Conservation (phyloP, 92 coral and sea anemone genomes). For the Parazoanthus darwini region DNA sequence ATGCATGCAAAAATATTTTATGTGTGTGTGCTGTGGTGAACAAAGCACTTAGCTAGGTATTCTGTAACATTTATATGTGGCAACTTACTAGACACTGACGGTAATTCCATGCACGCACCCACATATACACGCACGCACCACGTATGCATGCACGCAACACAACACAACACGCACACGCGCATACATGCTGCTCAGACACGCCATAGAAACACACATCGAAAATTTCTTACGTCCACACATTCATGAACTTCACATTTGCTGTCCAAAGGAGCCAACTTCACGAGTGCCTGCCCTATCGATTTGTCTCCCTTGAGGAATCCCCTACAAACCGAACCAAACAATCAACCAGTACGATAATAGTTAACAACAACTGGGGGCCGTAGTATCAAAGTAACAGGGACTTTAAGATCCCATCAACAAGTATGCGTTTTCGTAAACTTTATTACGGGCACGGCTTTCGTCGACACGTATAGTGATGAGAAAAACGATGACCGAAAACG, state of each 20-base stretch:
- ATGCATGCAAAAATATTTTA: no score
- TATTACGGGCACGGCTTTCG: no score
- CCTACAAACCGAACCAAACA: conserved; percentile 38
- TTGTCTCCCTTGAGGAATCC: conserved; percentile 97
- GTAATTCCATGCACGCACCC: neutral
- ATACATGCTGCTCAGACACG: neutral
- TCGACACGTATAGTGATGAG: no score
- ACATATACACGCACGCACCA: neutral
- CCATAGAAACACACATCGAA: neutral
- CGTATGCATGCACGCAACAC: neutral
- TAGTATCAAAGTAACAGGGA: neutral
- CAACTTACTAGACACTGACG: neutral
- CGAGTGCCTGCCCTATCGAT: conserved; percentile 86
- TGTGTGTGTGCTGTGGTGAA: no score
- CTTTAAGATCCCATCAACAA: no score
- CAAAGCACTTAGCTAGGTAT: neutral
- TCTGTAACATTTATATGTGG: neutral
- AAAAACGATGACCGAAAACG: no score
- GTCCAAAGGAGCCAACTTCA: conserved; percentile 85
- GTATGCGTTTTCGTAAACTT: no score
- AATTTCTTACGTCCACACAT: conserved; percentile 85
- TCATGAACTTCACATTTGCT: conserved; percentile 94
- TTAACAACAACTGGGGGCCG: neutral
- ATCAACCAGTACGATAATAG: neutral
- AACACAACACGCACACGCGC: neutral